A percentile compares a stretch with the other conserved stretches of the same genome.
Evolutionary conservation across 2,888 invertebrate species (phyloP).

Genomic region (Ophion slaviceki): DNA sequence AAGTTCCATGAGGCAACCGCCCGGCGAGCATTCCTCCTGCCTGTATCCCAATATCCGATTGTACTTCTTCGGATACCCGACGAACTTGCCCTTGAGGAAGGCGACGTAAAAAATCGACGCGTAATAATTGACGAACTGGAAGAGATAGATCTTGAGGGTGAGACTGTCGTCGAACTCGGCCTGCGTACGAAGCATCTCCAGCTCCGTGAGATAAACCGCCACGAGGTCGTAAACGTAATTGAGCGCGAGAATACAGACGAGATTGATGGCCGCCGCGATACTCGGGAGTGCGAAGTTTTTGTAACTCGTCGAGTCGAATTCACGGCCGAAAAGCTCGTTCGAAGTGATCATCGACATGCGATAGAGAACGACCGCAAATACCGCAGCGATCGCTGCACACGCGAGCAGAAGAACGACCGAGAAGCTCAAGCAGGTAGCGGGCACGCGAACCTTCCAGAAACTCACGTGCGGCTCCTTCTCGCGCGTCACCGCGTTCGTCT

Average conservation of each 20-base stretch:
- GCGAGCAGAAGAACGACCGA: conserved; percentile 88
- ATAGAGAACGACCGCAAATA: conserved; percentile 91
- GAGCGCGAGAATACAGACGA: conserved; percentile 90
- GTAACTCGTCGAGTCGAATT: conserved; percentile 84
- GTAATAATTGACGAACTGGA: conserved; percentile 96
- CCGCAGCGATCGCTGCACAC: conserved; percentile 88
- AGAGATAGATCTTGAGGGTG: conserved; percentile 93
- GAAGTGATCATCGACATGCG: conserved; percentile 88
- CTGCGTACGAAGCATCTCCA: conserved; percentile 91
- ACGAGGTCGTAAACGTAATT: conserved; percentile 88
- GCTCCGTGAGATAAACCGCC: conserved; percentile 89
- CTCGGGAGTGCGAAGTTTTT: conserved; percentile 89
- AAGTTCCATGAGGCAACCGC: conserved; percentile 94
- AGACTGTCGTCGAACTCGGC: conserved; percentile 94
- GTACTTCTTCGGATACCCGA: conserved; percentile 91
- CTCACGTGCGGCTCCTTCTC: conserved; percentile 89
- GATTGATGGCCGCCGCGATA: conserved; percentile 91
- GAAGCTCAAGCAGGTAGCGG: conserved; percentile 89
- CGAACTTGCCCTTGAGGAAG: conserved; percentile 91
- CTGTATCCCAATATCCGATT: conserved; percentile 88
- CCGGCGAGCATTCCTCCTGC: conserved; percentile 89
- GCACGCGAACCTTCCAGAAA: conserved; percentile 90
- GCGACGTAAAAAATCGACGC: conserved; percentile 94
- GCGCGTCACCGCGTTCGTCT: conserved; percentile 83
- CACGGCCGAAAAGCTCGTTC: conserved; percentile 84